phyloP scores from a whole-genome alignment of 2,797 vertebrate species.

The Fundulus diaphanus region DNA sequence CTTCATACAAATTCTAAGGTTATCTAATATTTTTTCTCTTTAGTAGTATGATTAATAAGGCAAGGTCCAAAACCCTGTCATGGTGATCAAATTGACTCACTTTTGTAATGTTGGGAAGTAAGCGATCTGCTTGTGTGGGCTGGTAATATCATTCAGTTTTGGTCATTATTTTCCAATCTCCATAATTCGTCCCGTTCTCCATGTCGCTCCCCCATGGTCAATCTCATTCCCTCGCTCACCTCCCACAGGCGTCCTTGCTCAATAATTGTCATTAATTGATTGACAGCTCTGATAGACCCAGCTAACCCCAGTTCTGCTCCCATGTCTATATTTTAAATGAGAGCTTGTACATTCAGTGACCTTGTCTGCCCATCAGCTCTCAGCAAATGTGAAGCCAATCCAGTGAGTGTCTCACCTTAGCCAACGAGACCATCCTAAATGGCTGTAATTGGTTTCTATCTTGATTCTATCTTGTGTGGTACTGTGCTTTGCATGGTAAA shows the following conservation, averaged over 20 bases:
- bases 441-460: constrained; percentile 70
- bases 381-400: constrained; percentile 81
- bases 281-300: constrained; percentile 98
- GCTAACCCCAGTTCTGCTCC: constrained; percentile 95
- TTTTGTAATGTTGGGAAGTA: constrained; percentile 63
- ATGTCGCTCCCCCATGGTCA: constrained; percentile 88
- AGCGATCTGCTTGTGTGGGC: constrained; percentile 80
- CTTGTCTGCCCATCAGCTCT: constrained; percentile 96
- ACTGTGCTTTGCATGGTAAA: constrained; percentile 31
- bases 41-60: constrained; percentile 49
- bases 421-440: constrained; percentile 69
- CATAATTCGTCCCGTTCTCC: constrained; percentile 86
- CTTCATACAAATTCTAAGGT: constrained; percentile 35
- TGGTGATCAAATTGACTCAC: constrained; percentile 54
- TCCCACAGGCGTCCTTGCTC: constrained; percentile 92
- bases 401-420: constrained; percentile 73
- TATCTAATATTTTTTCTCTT: constrained; percentile 42
- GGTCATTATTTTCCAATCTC: constrained; percentile 86
- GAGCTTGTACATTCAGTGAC: constrained; percentile 97
- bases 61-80: constrained; percentile 51
- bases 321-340: constrained; percentile 98
- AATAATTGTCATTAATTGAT: constrained; percentile 99
- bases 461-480: constrained; percentile 39
- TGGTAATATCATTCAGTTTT: constrained; percentile 78
- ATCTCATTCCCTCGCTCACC: constrained; percentile 86